phyloP scores from a whole-genome alignment of 1,140 invertebrate species.

The Macrobrachium rosenbergii region DNA sequence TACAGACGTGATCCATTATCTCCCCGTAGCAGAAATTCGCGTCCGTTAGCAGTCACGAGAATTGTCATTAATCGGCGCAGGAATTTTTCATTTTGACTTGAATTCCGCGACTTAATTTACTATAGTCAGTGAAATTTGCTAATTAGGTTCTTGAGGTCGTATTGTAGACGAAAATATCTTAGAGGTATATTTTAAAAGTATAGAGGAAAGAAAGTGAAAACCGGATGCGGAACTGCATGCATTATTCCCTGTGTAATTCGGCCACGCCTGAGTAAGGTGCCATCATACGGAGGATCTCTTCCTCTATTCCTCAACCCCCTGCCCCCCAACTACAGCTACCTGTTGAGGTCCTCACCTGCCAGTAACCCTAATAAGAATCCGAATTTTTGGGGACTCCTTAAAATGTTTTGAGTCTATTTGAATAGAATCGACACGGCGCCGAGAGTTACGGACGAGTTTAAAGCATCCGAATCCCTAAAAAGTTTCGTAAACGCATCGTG shows the following conservation, averaged over 20 bases:
- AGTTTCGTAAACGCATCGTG: neutral
- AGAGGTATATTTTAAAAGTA: neutral
- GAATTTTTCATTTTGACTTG: no score
- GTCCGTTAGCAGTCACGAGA: no score
- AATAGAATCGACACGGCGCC: no score
- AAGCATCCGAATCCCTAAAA: neutral
- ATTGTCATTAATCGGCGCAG: no score
- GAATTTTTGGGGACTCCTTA: no score
- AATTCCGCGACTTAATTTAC: no score
- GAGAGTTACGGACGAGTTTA: neutral
- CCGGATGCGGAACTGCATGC: neutral
- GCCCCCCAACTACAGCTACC: constrained; percentile 9
- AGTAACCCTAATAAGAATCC: constrained; percentile 19
- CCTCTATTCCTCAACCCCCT: neutral
- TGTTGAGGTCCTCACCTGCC: constrained; percentile 52
- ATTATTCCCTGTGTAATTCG: neutral
- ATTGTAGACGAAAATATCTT: neutral
- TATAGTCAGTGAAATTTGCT: no score
- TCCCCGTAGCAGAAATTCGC: no score
- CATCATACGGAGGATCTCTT: constrained; percentile 9
- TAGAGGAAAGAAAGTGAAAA: constrained; percentile 11
- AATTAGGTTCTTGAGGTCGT: neutral
- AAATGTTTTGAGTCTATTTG: no score
- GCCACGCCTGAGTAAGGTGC: constrained; percentile 21
- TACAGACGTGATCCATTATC: constrained; percentile 9